These are phyloP conservation scores for Trichoplusia ni DNA, from an alignment of 1,140 invertebrate species.

Conservation along the genomic window DNA sequence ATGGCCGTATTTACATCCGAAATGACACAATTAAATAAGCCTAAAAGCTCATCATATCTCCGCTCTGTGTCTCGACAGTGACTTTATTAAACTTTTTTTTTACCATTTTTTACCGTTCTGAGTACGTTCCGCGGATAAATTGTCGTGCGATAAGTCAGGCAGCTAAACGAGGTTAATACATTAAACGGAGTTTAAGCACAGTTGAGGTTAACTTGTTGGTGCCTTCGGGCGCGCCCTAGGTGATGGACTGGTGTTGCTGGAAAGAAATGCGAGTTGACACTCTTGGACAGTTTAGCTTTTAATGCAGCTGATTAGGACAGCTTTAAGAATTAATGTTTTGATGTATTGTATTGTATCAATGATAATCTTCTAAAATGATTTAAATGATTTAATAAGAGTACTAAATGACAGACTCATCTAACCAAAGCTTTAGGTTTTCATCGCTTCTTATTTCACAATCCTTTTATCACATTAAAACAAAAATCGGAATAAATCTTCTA, in stretches of 20 bases:
- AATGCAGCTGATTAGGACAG: background rate
- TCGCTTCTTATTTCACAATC: too few species aligned
- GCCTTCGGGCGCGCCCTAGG: constrained; percentile 40
- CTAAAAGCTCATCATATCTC: constrained; percentile 24
- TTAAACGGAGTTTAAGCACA: constrained; percentile 69
- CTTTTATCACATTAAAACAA: too few species aligned
- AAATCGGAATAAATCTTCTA: too few species aligned
- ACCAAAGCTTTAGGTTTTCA: too few species aligned
- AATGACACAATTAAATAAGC: constrained; percentile 19
- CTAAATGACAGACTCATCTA: too few species aligned
- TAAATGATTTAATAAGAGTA: too few species aligned
- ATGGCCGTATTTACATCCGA: constrained; percentile 9
- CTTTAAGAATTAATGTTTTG: background rate
- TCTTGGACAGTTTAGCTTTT: background rate
- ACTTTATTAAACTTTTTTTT: constrained; percentile 73
- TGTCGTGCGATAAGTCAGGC: constrained; percentile 64
- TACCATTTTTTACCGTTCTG: constrained; percentile 48
- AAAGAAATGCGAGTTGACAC: constrained; percentile 19
- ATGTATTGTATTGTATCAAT: too few species aligned
- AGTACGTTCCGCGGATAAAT: constrained; percentile 62
- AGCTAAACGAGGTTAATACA: constrained; percentile 72
- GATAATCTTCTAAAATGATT: too few species aligned
- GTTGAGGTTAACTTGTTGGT: constrained; percentile 47
- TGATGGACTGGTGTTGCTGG: constrained; percentile 29
- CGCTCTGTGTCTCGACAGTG: constrained; percentile 51